A percentile compares a stretch with the other conserved stretches of the same genome.
Evolutionary conservation across 2,797 vertebrate genomes (phyloP).

Genomic region (Bryconaethiops microstoma): DNA sequence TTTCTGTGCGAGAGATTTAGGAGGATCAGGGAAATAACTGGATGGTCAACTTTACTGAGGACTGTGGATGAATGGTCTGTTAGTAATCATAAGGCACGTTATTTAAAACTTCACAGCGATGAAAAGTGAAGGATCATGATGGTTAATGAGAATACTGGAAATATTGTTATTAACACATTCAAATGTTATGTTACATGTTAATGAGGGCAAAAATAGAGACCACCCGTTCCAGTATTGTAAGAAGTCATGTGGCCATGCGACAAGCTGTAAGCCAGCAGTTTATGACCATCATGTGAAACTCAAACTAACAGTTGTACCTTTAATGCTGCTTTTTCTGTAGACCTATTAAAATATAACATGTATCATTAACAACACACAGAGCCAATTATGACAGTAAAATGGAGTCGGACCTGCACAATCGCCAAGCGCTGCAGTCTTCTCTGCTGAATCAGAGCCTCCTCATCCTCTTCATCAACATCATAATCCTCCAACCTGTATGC

Average conservation of each 20-base stretch:
- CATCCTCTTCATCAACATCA: slow-evolving; percentile 95
- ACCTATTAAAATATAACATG: not conserved
- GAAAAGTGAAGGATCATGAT: not conserved
- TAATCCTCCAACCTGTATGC: slow-evolving; percentile 90
- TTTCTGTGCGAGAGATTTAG: slow-evolving; percentile 78
- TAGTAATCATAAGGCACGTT: not conserved
- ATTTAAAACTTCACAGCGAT: not conserved
- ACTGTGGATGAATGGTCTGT: not conserved
- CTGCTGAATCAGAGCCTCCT: slow-evolving; percentile 96
- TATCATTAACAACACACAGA: not conserved
- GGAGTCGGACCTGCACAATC: slow-evolving; percentile 88
- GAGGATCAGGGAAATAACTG: not conserved
- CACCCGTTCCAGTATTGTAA: not conserved
- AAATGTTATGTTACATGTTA: too few relatives aligned
- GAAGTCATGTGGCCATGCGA: not conserved
- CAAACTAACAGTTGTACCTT: not conserved
- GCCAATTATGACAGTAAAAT: not conserved
- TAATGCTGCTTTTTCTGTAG: not conserved
- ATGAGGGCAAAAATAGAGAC: not conserved
- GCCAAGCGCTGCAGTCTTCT: slow-evolving; percentile 91
- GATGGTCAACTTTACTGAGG: not conserved
- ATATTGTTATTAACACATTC: too few relatives aligned
- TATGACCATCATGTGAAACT: not conserved
- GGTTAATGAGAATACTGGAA: not conserved
- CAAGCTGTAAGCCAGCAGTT: not conserved